A percentile compares a stretch with the other conserved stretches of the same genome.
Evolutionary conservation across 1,140 invertebrate genomes (phyloP).

Genomic region (Eupristina koningsbergeri): DNA sequence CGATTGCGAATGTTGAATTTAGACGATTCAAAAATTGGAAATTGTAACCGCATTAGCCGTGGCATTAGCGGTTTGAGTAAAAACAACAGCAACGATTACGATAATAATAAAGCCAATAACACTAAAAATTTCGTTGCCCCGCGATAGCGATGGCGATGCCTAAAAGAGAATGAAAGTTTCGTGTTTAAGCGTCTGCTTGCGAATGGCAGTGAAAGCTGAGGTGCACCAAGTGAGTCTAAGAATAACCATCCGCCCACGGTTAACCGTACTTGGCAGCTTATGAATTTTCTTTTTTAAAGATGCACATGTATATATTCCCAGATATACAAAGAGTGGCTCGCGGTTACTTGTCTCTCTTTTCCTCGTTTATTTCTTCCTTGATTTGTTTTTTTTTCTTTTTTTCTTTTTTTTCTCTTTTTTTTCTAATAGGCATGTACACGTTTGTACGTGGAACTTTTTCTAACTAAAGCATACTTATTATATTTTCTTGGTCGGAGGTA

Average conservation of each 20-base stretch:
- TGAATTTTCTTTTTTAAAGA: background rate
- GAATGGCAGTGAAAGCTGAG: conserved; percentile 1
- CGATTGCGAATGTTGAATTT: background rate
- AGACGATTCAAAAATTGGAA: background rate
- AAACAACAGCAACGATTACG: no score
- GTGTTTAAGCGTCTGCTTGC: background rate
- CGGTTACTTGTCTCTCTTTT: background rate
- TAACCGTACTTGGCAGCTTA: background rate
- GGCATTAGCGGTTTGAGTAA: background rate
- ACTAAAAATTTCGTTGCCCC: no score
- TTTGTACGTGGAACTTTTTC: background rate
- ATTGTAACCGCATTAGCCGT: background rate
- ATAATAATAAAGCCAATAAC: background rate
- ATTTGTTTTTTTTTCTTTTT: no score
- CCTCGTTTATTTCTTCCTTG: background rate
- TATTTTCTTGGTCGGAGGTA: background rate
- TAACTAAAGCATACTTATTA: background rate
- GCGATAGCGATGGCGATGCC: no score
- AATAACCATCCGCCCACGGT: background rate
- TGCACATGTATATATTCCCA: background rate
- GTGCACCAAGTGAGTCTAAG: background rate
- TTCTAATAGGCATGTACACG: background rate
- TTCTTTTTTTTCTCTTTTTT: background rate
- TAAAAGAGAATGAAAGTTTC: background rate
- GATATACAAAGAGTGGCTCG: background rate